Conservation (phyloP, 1,140 invertebrate species). For the Halesus radiatus region DNA sequence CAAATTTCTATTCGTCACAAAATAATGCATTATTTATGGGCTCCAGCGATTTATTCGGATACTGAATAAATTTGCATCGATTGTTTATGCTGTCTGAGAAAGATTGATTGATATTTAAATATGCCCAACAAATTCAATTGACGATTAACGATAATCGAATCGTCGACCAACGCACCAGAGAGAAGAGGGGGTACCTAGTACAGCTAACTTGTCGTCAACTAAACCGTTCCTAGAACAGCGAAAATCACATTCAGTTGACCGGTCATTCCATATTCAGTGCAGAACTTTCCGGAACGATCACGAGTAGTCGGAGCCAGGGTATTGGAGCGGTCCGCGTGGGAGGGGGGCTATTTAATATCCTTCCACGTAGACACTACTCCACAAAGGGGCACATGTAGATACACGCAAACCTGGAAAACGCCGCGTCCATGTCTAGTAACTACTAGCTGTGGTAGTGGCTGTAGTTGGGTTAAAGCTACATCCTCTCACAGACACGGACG, state of each 20-base stretch:
- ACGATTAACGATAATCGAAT: too few species aligned
- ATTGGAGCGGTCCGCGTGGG: constrained; percentile 6
- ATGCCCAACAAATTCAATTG: too few species aligned
- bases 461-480: background rate
- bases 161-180: too few species aligned
- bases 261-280: constrained; percentile 54
- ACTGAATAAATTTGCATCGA: too few species aligned
- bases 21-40: too few species aligned
- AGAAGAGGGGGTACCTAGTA: background rate
- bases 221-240: constrained; percentile 32
- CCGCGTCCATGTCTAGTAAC: background rate
- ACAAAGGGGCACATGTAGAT: constrained; percentile 44
- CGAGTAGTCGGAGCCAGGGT: background rate
- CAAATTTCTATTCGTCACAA: too few species aligned
- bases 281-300: constrained; percentile 50
- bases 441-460: too few species aligned
- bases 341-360: constrained; percentile 52
- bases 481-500: background rate
- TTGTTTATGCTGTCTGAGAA: too few species aligned
- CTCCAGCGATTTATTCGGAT: too few species aligned
- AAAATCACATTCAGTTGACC: constrained; percentile 56
- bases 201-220: constrained; percentile 36
- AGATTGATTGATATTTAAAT: too few species aligned
- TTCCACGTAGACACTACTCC: constrained; percentile 55
- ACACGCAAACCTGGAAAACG: constrained; percentile 40